Percentiles rank a stretch among this genome's conserved stretches.
phyloP scores from a whole-genome alignment of 2,888 invertebrate species.

The Andrena camellia region DNA sequence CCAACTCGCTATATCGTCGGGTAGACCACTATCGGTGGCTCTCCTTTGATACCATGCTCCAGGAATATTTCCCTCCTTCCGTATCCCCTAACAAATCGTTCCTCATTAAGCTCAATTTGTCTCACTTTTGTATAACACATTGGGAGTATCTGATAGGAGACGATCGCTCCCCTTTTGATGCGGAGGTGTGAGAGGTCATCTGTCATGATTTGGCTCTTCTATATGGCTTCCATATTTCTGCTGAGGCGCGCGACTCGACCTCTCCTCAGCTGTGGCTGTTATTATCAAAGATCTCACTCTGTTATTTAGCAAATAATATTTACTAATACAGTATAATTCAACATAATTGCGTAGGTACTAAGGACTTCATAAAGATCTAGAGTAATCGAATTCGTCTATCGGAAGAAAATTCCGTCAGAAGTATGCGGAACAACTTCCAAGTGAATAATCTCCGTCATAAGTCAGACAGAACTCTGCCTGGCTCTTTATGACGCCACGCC shows the following conservation, averaged over 20 bases:
- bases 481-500: background rate
- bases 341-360: too few relatives aligned
- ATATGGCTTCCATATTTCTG: constrained; percentile 3
- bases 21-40: constrained; percentile 5
- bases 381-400: background rate
- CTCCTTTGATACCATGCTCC: background rate
- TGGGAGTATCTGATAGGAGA: constrained; percentile 49
- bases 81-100: constrained; percentile 70
- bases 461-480: background rate
- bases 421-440: background rate
- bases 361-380: background rate
- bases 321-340: background rate
- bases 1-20: background rate
- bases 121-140: constrained; percentile 59
- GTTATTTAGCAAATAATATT: background rate
- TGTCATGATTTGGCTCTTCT: constrained; percentile 39
- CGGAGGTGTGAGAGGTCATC: constrained; percentile 27
- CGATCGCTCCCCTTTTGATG: constrained; percentile 38
- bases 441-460: background rate
- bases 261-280: background rate
- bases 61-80: constrained; percentile 17
- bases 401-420: background rate
- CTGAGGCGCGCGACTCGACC: background rate
- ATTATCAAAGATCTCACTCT: background rate
- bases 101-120: constrained; percentile 78